These are phyloP conservation scores for Petrolisthes manimaculis DNA, from an alignment of 2,888 invertebrate genomes.

Conservation along the genomic window DNA sequence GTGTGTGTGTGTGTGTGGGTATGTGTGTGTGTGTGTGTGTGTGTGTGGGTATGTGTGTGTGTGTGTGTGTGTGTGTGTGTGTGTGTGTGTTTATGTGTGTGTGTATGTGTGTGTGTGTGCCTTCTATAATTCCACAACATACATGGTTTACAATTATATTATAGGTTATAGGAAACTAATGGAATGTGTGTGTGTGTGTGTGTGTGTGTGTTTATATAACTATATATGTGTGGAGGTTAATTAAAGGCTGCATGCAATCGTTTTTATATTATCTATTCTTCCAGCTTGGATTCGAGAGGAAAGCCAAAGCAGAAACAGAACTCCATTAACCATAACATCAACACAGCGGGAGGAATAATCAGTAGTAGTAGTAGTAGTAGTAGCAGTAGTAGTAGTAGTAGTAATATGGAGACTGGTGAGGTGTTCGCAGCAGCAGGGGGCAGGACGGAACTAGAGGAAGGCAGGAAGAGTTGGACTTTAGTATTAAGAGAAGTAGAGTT, in stretches of 20 bases:
- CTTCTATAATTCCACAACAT: neutral
- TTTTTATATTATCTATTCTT: neutral
- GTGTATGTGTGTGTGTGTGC: neutral
- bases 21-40: constrained; percentile 22
- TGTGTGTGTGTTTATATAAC: neutral
- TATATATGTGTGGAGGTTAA: neutral
- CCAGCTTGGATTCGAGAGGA: constrained; percentile 27
- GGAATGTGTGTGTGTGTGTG: constrained; percentile 15
- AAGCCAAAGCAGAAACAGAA: neutral
- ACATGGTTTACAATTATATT: neutral
- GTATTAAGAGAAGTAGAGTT: constrained; percentile 40
- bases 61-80: constrained; percentile 30
- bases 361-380: neutral
- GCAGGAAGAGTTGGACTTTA: constrained; percentile 36
- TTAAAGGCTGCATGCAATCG: neutral
- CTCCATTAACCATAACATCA: neutral
- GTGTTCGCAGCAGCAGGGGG: neutral
- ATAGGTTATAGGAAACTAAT: neutral
- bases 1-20: neutral
- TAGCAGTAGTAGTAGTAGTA: neutral
- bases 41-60: constrained; percentile 28
- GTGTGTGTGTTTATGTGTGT: constrained; percentile 11
- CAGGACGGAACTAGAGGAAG: constrained; percentile 13
- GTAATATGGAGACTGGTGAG: constrained; percentile 20
- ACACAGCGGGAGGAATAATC: neutral